Percentiles rank a stretch among this genome's conserved stretches.
These are phyloP conservation scores for Poicephalus gulielmi DNA, from an alignment of 2,113 vertebrate species.

Conservation along the genomic window DNA sequence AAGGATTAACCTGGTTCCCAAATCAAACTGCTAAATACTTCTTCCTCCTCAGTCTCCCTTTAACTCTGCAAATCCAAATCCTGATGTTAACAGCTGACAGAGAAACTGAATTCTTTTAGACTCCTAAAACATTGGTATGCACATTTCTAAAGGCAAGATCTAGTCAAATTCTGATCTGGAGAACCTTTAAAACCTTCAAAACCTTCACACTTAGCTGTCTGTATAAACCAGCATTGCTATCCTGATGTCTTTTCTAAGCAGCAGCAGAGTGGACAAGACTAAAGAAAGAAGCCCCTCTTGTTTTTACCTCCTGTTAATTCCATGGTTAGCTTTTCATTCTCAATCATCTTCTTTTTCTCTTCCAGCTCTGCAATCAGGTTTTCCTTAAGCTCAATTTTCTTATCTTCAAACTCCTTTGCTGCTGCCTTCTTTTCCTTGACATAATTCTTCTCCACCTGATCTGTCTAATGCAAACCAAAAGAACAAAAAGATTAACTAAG, in stretches of 20 bases:
- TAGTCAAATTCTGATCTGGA: background rate
- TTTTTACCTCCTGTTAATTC: conserved; percentile 93
- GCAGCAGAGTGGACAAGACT: background rate
- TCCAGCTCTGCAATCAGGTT: conserved; percentile 95
- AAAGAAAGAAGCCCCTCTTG: background rate
- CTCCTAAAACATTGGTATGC: background rate
- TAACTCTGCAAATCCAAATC: background rate
- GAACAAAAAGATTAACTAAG: background rate
- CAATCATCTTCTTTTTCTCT: conserved; percentile 99
- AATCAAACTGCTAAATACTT: background rate
- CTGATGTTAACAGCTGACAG: background rate
- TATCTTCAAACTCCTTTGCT: conserved; percentile 98
- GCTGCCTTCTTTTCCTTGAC: conserved; percentile 98
- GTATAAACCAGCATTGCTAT: background rate
- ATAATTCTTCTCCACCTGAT: conserved; percentile 97
- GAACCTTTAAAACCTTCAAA: background rate
- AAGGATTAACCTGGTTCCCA: background rate
- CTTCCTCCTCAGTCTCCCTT: background rate
- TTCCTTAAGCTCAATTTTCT: conserved; percentile 98
- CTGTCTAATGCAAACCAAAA: conserved; percentile 80
- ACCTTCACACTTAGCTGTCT: background rate
- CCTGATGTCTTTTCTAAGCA: background rate
- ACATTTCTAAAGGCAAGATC: background rate
- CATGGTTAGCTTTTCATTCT: conserved; percentile 98
- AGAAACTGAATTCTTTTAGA: background rate